phyloP scores from a whole-genome alignment of 1,140 invertebrate species.

The Meloidogyne chitwoodi region DNA sequence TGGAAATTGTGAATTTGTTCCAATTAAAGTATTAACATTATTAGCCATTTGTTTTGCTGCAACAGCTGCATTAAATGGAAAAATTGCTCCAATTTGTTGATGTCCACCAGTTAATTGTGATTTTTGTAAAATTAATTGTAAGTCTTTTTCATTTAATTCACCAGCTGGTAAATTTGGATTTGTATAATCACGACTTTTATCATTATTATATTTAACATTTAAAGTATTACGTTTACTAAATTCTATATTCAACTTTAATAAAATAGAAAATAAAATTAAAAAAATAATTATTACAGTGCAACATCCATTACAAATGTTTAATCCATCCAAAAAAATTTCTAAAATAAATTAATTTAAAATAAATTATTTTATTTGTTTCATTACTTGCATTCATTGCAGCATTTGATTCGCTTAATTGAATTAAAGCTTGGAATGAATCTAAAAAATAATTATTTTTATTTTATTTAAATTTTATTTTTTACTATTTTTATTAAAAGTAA shows the following conservation, averaged over 20 bases:
- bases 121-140: constrained; percentile 22
- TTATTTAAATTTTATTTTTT: too few species aligned
- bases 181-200: constrained; percentile 96
- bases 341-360: too few species aligned
- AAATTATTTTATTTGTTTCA: too few species aligned
- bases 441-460: constrained; percentile 59
- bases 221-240: constrained; percentile 94
- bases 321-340: constrained; percentile 72
- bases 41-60: not conserved
- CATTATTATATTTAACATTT: constrained; percentile 99
- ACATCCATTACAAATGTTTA: constrained; percentile 98
- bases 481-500: constrained; percentile 99
- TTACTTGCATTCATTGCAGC: constrained; percentile 92
- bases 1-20: not conserved
- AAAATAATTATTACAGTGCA: constrained; percentile 72
- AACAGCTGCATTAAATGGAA: not conserved
- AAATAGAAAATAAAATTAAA: not conserved
- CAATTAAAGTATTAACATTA: not conserved
- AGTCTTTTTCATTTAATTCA: constrained; percentile 69
- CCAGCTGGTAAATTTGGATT: constrained; percentile 92
- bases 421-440: constrained; percentile 97
- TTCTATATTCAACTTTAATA: constrained; percentile 73
- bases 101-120: not conserved
- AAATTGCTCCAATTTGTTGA: constrained; percentile 1
- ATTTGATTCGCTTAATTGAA: constrained; percentile 92